Evolutionary conservation across 1,140 invertebrate genomes (phyloP).

Genomic region (Cyrtorhinus lividipennis): DNA sequence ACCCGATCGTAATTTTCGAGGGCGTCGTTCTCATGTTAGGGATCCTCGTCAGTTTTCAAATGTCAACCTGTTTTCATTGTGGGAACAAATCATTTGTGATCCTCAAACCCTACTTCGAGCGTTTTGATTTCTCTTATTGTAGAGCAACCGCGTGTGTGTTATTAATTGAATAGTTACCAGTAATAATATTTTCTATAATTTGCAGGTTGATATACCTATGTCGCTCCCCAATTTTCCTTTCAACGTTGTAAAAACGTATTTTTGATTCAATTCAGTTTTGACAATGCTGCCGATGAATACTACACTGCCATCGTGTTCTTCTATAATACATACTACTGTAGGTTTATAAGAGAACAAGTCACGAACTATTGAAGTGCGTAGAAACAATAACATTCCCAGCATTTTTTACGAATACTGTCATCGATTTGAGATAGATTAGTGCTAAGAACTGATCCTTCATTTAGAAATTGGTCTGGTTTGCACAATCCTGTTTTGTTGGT

Average conservation of each 20-base stretch:
- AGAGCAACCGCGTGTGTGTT: neutral
- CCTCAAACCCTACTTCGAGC: neutral
- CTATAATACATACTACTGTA: neutral
- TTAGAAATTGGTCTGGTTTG: too few species aligned
- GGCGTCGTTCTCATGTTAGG: too few species aligned
- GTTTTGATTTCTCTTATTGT: neutral
- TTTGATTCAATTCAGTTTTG: neutral
- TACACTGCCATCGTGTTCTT: constrained; percentile 6
- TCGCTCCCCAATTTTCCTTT: too few species aligned
- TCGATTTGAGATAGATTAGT: too few species aligned
- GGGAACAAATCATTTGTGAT: neutral
- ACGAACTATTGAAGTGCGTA: neutral
- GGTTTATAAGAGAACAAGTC: neutral
- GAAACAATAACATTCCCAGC: neutral
- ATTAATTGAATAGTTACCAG: neutral
- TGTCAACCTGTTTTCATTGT: too few species aligned
- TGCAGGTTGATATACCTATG: neutral
- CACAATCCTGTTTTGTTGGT: too few species aligned
- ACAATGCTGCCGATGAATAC: neutral
- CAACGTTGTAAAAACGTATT: neutral
- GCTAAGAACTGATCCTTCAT: neutral
- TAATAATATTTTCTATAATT: neutral
- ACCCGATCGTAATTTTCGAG: neutral
- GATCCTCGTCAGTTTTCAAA: too few species aligned
- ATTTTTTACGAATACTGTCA: too few species aligned